These are phyloP conservation scores for Ctenodactylus gundi DNA, from an alignment of 2,113 vertebrate genomes.

Conservation along the genomic window DNA sequence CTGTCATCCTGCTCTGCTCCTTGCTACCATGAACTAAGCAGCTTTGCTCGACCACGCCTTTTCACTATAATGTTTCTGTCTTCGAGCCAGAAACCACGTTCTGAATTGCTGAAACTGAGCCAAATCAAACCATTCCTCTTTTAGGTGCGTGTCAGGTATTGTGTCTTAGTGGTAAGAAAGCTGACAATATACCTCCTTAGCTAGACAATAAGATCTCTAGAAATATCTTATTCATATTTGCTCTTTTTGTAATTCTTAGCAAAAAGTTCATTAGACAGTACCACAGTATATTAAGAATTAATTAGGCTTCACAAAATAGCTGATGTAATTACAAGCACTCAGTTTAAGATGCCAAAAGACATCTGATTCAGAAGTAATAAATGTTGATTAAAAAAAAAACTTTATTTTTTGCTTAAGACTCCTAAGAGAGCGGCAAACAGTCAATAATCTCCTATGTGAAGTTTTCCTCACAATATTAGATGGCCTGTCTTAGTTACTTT, in stretches of 20 bases:
- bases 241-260: constrained; percentile 7
- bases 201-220: constrained; percentile 15
- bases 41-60: neutral
- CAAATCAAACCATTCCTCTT: neutral
- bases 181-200: neutral
- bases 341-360: constrained; percentile 13
- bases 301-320: constrained; percentile 15
- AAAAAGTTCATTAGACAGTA: neutral
- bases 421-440: neutral
- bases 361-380: constrained; percentile 20
- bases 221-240: neutral
- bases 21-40: neutral
- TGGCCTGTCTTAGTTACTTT: neutral
- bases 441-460: neutral
- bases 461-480: neutral
- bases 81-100: neutral
- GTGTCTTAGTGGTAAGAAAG: neutral
- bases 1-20: neutral
- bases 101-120: neutral
- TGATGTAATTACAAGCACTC: neutral
- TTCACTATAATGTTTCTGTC: neutral
- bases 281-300: neutral
- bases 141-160: neutral
- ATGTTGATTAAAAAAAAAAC: neutral
- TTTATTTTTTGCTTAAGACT: constrained; percentile 40